Conservation (phyloP, 2,888 invertebrate species). For the Drosophila phalerata region DNA sequence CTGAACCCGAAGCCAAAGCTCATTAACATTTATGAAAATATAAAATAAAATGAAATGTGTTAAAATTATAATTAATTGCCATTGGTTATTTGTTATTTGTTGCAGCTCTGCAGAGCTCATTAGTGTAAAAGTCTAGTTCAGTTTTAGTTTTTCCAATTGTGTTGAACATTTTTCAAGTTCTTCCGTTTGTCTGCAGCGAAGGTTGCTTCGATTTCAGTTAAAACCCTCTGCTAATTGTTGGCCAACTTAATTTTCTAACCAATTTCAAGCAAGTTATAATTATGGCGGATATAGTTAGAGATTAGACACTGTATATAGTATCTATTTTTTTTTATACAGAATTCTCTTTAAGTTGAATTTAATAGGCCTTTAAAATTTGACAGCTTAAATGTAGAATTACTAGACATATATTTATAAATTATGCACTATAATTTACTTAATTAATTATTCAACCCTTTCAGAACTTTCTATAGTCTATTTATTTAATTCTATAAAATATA, state of each 20-base stretch:
- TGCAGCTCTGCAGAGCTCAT: conserved; percentile 19
- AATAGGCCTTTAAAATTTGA: not conserved
- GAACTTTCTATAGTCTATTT: not conserved
- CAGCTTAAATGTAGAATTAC: not conserved
- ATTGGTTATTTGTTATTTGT: conserved; percentile 8
- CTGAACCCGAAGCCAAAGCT: conserved; percentile 23
- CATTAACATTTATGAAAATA: conserved; percentile 35
- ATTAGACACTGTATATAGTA: not conserved
- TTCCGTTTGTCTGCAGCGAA: conserved; percentile 55
- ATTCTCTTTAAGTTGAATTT: not conserved
- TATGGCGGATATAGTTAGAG: conserved; percentile 23
- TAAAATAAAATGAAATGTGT: conserved; percentile 25
- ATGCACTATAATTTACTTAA: not conserved
- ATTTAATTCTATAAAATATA: not conserved
- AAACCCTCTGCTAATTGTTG: conserved; percentile 55
- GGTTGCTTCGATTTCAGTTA: conserved; percentile 26
- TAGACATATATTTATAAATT: too few relatives aligned
- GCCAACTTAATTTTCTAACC: conserved; percentile 13
- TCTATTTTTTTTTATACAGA: not conserved
- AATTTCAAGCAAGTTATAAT: conserved; percentile 50
- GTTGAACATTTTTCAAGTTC: conserved; percentile 45
- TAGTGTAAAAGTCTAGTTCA: conserved; percentile 30
- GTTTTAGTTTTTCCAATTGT: conserved; percentile 13
- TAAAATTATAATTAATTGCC: conserved; percentile 69
- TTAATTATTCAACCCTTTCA: too few relatives aligned